Evolutionary conservation across 35 echinoderm and acorn worm species (phyloP).

Genomic region (Lytechinus pictus): DNA sequence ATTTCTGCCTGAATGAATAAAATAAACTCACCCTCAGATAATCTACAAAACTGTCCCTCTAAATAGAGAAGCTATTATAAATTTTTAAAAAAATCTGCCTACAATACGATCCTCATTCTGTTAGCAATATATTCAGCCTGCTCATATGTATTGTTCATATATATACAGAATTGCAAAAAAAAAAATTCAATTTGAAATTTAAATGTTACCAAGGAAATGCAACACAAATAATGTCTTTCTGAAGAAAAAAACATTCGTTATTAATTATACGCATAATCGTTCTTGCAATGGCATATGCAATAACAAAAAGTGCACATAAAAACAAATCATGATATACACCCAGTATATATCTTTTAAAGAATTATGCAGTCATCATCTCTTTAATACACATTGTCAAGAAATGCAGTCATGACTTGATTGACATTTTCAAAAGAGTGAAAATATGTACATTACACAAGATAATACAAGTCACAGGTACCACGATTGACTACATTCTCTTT

Average conservation of each 20-base stretch:
- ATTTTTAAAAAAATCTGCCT: not conserved
- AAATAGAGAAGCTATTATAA: not conserved
- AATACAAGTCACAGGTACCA: not conserved
- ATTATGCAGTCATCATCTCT: not conserved
- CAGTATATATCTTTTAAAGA: not conserved
- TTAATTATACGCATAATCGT: not conserved
- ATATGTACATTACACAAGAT: not conserved
- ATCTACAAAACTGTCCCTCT: not conserved
- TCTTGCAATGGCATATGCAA: not conserved
- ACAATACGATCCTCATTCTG: not conserved
- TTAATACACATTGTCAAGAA: not conserved
- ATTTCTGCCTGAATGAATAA: not conserved
- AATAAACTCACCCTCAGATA: not conserved
- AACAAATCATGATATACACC: not conserved
- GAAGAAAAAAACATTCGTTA: not conserved
- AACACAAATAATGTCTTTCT: not conserved
- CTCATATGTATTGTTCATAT: conserved; percentile 4
- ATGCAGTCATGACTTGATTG: not conserved
- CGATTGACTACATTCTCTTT: not conserved
- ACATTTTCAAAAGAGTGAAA: not conserved
- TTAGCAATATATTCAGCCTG: conserved; percentile 19
- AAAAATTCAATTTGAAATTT: conserved; percentile 27
- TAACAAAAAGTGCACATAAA: not conserved
- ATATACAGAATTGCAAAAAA: conserved; percentile 38
- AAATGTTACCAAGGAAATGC: not conserved